Conservation (phyloP, 2,888 invertebrate genomes). For the Parthenolecanium corni region DNA sequence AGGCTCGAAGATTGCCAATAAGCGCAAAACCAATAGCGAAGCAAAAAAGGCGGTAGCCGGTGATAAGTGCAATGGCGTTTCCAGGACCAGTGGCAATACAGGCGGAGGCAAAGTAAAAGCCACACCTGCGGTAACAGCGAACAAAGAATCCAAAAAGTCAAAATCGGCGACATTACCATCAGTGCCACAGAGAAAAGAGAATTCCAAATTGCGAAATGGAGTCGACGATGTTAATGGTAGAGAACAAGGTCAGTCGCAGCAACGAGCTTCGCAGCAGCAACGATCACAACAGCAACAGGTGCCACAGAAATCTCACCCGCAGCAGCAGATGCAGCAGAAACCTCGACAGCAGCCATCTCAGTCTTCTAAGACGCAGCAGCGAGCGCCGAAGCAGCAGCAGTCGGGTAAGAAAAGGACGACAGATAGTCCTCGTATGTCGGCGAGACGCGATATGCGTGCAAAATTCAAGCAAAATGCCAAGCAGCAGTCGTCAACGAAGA, state of each 20-base stretch:
- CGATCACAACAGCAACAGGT: too few relatives aligned
- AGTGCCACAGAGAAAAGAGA: neutral
- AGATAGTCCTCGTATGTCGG: neutral
- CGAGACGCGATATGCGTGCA: neutral
- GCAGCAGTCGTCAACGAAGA: neutral
- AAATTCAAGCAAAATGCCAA: neutral
- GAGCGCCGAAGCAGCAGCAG: too few relatives aligned
- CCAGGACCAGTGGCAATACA: neutral
- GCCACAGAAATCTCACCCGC: too few relatives aligned
- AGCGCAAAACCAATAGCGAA: neutral
- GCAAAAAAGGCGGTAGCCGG: neutral
- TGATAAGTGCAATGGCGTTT: neutral
- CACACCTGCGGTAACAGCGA: neutral
- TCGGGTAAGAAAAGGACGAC: neutral
- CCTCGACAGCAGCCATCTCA: too few relatives aligned
- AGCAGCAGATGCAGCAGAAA: too few relatives aligned
- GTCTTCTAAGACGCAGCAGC: too few relatives aligned
- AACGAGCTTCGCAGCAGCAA: too few relatives aligned
- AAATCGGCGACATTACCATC: neutral
- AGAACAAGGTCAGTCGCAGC: too few relatives aligned
- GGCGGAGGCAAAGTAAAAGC: neutral
- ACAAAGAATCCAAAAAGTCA: neutral
- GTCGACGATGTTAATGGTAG: neutral
- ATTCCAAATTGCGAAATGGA: neutral
- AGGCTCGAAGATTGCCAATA: neutral